Evolutionary conservation across 1,140 invertebrate species (phyloP).

Genomic region (Lepeophtheirus salmonis): DNA sequence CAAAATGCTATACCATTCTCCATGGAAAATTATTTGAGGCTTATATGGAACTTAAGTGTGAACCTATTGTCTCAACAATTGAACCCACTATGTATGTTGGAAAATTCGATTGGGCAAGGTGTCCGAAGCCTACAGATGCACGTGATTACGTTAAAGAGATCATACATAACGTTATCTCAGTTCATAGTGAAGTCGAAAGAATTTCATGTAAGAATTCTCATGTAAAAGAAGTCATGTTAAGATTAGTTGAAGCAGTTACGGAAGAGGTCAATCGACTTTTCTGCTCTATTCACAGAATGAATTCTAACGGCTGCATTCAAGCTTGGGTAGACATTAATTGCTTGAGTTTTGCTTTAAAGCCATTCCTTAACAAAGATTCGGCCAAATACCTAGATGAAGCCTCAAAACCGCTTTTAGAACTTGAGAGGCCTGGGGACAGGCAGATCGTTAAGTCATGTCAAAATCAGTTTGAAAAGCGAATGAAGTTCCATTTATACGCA

Average conservation of each 20-base stretch:
- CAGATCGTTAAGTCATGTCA: slow-evolving; percentile 2
- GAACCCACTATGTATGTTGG: slow-evolving; percentile 87
- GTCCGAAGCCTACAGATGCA: slow-evolving; percentile 47
- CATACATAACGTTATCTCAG: slow-evolving; percentile 69
- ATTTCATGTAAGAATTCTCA: not conserved
- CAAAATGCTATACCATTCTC: slow-evolving; percentile 26
- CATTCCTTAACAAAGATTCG: slow-evolving; percentile 10
- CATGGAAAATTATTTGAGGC: slow-evolving; percentile 31
- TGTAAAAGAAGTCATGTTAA: not conserved
- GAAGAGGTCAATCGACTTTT: slow-evolving; percentile 17
- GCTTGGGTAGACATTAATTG: slow-evolving; percentile 18
- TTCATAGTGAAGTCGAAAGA: slow-evolving; percentile 62
- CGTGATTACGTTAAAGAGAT: slow-evolving; percentile 80
- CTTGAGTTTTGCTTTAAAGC: slow-evolving; percentile 12
- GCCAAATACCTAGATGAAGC: slow-evolving; percentile 16
- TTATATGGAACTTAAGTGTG: slow-evolving; percentile 77
- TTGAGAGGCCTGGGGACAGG: slow-evolving; percentile 5
- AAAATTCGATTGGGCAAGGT: slow-evolving; percentile 61
- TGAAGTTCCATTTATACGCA: slow-evolving; percentile 4
- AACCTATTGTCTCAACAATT: slow-evolving; percentile 56
- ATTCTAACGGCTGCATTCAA: slow-evolving; percentile 18
- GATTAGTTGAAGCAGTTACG: slow-evolving; percentile 10
- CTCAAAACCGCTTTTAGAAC: slow-evolving; percentile 18
- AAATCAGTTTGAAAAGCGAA: slow-evolving; percentile 5
- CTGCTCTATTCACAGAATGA: slow-evolving; percentile 17